Evolutionary conservation across 2,113 vertebrate species (phyloP).

Genomic region (Blennius ocellaris): DNA sequence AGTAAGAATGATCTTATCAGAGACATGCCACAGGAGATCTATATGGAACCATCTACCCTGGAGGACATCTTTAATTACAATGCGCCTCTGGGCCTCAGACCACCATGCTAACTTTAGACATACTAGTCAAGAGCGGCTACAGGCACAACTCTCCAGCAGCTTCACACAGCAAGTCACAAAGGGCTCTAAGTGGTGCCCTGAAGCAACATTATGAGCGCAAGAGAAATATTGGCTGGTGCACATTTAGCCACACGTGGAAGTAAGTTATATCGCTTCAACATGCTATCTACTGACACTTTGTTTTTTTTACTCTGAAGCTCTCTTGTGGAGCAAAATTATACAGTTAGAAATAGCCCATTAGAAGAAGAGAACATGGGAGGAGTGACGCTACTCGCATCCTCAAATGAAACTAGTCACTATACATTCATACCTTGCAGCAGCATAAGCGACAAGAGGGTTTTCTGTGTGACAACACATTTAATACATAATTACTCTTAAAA

Average conservation of each 20-base stretch:
- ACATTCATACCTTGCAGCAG: too few species aligned
- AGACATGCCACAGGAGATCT: constrained; percentile 33
- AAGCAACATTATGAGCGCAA: constrained; percentile 1
- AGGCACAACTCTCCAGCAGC: constrained; percentile 21
- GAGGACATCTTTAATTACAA: constrained; percentile 67
- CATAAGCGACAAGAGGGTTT: too few species aligned
- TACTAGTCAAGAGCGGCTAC: background rate
- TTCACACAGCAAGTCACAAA: constrained; percentile 28
- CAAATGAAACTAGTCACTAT: background rate
- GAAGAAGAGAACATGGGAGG: background rate
- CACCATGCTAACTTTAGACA: constrained; percentile 51
- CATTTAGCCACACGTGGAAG: constrained; percentile 3
- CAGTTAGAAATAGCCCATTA: background rate
- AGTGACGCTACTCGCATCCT: background rate
- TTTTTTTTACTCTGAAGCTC: background rate
- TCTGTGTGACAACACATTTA: too few species aligned
- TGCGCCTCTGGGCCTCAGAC: constrained; percentile 34
- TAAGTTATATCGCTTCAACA: constrained; percentile 1
- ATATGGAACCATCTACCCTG: constrained; percentile 42
- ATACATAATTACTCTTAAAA: too few species aligned
- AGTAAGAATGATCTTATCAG: constrained; percentile 36
- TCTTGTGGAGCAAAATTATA: background rate
- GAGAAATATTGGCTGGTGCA: background rate
- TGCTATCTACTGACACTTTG: background rate
- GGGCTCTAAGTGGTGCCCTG: constrained; percentile 26